Conservation (phyloP, 2,113 vertebrate genomes). For the Coptodon rendalli region DNA sequence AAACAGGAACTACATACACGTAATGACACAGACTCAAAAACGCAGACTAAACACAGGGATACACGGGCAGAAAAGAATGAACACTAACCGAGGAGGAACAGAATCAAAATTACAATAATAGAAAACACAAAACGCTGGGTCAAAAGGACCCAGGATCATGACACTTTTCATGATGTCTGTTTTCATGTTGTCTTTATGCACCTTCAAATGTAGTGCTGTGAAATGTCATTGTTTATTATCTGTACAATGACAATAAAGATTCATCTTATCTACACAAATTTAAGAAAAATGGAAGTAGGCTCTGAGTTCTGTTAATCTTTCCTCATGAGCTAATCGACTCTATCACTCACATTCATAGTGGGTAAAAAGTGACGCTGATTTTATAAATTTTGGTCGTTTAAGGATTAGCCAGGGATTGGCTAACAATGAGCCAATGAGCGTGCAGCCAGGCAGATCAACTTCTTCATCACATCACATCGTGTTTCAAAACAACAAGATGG, state of each 20-base stretch:
- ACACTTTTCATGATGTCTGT: not conserved
- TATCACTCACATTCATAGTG: not conserved
- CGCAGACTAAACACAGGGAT: no score
- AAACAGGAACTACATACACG: no score
- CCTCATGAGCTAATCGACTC: not conserved
- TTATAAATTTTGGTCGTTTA: not conserved
- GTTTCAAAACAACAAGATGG: not conserved
- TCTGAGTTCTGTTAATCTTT: not conserved
- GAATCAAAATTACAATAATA: no score
- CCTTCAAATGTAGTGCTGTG: not conserved
- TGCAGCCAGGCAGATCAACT: not conserved
- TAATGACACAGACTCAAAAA: no score
- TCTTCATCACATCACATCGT: not conserved
- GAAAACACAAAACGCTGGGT: no score
- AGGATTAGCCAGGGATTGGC: not conserved
- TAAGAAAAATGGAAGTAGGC: not conserved
- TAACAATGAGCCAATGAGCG: not conserved
- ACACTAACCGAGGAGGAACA: no score
- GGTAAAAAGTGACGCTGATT: fast-evolving
- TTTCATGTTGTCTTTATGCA: not conserved
- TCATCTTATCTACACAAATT: not conserved
- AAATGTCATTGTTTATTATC: not conserved
- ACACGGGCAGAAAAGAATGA: no score
- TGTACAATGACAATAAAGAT: not conserved
- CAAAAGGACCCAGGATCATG: no score